Base-by-base conservation (phyloP, 2,797 vertebrate species). In the Sebastes cheni region DNA sequence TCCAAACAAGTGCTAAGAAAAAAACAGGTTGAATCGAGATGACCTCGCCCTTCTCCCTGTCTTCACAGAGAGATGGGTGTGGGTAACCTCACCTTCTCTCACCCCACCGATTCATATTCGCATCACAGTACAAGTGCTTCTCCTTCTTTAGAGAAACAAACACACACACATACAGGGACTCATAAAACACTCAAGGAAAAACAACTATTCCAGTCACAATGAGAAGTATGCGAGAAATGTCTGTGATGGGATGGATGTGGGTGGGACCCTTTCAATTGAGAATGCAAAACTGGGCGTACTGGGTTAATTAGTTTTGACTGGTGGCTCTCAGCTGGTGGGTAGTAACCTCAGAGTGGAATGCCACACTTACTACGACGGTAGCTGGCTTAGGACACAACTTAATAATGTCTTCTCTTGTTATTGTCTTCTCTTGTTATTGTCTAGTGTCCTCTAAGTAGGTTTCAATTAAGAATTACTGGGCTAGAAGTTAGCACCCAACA, bases 171-270 rank as follows among this genome's bases (percentile, higher is more conserved):
- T 1, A 67, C 50, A 78, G 8, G 18, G 42, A 71, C 77, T 80
- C 79, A 71, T 85, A 83, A 90, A 85, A 83, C 74, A 75, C n/a
- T 56, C 22, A 14, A 81, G 78, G 58, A 83, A 88, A 83, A 86
- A 80, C 71, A 89, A 77, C 75, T 85, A 90, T 89, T 93, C 80
- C 66, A 58, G 84, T 85, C 86, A 89, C 90, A 92, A 91, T 90
- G 91, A 89, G 76, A 93, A 89, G 84, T 83, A 93, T 90, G 89
- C 16, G 7, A 92, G 84, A 89, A 90, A 92, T 91, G 89, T 82
- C 75, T 86, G 72, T 61, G 79, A 91, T 86, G 85, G 84, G 85
- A 78, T 85, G 82, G 80, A 81, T 56, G 85, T 85, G 84, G 89
- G 88, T 23, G 79, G 80, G 67, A 75, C 80, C 50, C 29, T 14